A percentile compares a stretch with the other conserved stretches of the same genome.
Evolutionary conservation across 2,888 invertebrate genomes (phyloP).

Genomic region (Volucella zonaria): DNA sequence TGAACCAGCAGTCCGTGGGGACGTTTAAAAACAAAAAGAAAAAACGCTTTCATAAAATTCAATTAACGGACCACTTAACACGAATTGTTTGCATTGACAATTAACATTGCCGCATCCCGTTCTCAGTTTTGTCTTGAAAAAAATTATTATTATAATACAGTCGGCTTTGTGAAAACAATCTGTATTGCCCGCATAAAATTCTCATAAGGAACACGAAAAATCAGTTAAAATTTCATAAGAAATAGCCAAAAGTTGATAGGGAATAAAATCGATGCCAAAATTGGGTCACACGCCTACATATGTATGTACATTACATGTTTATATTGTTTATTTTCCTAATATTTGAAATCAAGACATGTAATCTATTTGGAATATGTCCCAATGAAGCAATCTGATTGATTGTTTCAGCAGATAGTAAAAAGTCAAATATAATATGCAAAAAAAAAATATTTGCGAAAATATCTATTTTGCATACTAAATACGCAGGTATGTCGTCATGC

Average conservation of each 20-base stretch:
- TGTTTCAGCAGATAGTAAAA: too few relatives aligned
- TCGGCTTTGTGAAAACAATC: neutral
- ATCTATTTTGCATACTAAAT: too few relatives aligned
- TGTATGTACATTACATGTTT: constrained; percentile 27
- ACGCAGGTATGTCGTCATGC: constrained; percentile 28
- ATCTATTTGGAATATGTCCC: too few relatives aligned
- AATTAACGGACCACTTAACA: constrained; percentile 68
- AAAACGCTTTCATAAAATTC: constrained; percentile 63
- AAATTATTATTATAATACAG: constrained; percentile 18
- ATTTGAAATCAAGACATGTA: constrained; percentile 39
- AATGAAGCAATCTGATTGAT: too few relatives aligned
- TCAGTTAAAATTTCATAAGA: constrained; percentile 22
- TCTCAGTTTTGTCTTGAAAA: constrained; percentile 48
- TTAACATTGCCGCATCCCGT: constrained; percentile 51
- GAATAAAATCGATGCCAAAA: constrained; percentile 52
- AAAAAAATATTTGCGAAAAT: too few relatives aligned
- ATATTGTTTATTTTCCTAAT: constrained; percentile 31
- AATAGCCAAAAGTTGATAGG: constrained; percentile 26
- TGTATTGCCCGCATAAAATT: constrained; percentile 10
- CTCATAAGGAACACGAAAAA: constrained; percentile 38
- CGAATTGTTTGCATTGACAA: constrained; percentile 64
- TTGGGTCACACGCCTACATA: constrained; percentile 50
- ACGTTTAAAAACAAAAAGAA: constrained; percentile 34
- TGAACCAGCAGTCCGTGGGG: constrained; percentile 36
- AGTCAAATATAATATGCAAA: too few relatives aligned